A percentile compares a stretch with the other conserved stretches of the same genome.
phyloP scores from a whole-genome alignment of 2,797 vertebrate genomes.

The Ispidina lecontei region DNA sequence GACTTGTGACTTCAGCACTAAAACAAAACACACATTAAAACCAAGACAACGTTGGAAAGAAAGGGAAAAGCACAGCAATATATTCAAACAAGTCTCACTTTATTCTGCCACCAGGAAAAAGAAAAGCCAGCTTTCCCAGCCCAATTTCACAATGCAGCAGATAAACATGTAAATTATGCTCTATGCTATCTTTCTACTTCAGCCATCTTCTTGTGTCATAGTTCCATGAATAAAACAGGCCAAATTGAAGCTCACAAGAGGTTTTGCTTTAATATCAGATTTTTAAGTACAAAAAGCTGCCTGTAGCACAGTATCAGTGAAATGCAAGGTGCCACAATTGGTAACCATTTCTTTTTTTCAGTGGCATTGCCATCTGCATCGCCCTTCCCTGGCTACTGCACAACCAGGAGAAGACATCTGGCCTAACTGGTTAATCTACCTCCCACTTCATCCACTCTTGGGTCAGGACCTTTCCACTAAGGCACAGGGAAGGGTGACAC shows the following conservation, averaged over 20 bases:
- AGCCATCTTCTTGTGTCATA: background rate
- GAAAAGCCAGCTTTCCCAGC: background rate
- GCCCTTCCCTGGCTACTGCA: background rate
- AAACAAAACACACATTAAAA: background rate
- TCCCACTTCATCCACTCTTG: background rate
- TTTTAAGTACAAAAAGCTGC: background rate
- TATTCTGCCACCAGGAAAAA: background rate
- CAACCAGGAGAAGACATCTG: background rate
- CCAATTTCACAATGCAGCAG: fast-evolving
- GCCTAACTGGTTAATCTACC: background rate
- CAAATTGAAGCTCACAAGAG: background rate
- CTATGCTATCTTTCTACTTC: background rate
- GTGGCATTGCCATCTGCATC: background rate
- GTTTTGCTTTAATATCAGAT: background rate
- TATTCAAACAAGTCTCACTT: background rate
- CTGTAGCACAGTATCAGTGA: background rate
- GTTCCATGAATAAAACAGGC: background rate
- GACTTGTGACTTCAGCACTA: background rate
- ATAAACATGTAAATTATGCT: background rate
- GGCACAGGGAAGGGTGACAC: background rate
- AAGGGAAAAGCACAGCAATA: background rate
- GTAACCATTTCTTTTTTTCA: background rate
- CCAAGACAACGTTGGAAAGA: background rate
- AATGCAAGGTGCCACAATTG: background rate
- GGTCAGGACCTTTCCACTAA: background rate